These are phyloP conservation scores for Sarcophaga bullata DNA, from an alignment of 1,140 invertebrate species.

Conservation along the genomic window DNA sequence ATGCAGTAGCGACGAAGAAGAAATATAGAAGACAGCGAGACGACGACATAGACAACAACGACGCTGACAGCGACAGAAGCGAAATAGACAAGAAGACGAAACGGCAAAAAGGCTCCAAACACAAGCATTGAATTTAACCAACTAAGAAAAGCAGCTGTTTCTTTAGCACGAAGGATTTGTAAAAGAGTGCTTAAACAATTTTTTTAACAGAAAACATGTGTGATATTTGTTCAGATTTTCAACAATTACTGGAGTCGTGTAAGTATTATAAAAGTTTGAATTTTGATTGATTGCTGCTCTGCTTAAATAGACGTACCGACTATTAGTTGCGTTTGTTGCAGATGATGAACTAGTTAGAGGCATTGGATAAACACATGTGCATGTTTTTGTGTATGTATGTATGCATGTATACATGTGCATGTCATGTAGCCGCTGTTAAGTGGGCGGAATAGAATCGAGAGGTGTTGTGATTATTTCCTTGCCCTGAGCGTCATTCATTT, in stretches of 20 bases:
- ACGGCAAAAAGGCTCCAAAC: constrained; percentile 27
- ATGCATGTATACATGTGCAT: too few relatives aligned
- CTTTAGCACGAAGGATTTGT: constrained; percentile 4
- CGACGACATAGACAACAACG: constrained; percentile 22
- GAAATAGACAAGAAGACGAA: constrained; percentile 31
- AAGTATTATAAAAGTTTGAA: constrained; percentile 66
- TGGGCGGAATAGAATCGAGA: constrained; percentile 6
- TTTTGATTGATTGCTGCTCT: too few relatives aligned
- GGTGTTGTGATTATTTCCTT: not conserved
- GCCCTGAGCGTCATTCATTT: not conserved
- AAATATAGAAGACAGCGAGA: constrained; percentile 26
- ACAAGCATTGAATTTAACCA: not conserved
- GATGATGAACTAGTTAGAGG: constrained; percentile 1
- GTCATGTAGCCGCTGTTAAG: too few relatives aligned
- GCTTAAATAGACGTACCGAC: too few relatives aligned
- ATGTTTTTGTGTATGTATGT: not conserved
- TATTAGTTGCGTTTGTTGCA: not conserved
- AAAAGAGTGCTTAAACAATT: not conserved
- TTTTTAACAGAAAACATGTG: constrained; percentile 69
- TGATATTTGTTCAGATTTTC: constrained; percentile 83
- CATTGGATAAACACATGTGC: too few relatives aligned
- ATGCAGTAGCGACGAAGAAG: constrained; percentile 20
- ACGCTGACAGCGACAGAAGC: not conserved
- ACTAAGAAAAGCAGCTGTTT: constrained; percentile 18
- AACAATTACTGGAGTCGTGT: constrained; percentile 80